Base-by-base conservation (phyloP, 2,797 vertebrate genomes). In the Octomys mimax region DNA sequence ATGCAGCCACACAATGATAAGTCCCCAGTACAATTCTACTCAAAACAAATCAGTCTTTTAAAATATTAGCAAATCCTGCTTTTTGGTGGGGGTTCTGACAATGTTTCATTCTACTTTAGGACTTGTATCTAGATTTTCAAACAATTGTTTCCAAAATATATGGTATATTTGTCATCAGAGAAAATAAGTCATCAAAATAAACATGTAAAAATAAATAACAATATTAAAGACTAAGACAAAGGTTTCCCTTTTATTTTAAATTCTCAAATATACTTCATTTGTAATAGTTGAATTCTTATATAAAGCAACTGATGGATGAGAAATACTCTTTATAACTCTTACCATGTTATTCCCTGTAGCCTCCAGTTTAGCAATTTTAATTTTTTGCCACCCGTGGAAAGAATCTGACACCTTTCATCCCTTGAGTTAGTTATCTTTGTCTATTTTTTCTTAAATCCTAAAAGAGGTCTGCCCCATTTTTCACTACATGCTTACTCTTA, bases 401-500 rank as follows among this genome's bases (percentile, higher is more conserved):
- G 62, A 9, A 31, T 93, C 90, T 85, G 71, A 90, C 31, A 64
- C 14, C 49, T 14, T 39, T 93, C 93, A 93, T 80, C 82, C 13
- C 18, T 70, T 49, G 62, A 91, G 66, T 77, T 80, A 59, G 49
- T 52, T 82, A 84, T 75, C 54, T 86, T 81, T 85, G 61, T 88
- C 77, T 89, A 7, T 49, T 82, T 12, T 61, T 75, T 66, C 46
- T 89, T 66, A 86, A 92, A 39, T 91, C 39, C 71, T 81, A 7
- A 66, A 88, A 95, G 75, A 89, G 4, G 33, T 52, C 31, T 78
- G 21, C n/a, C 66, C 62, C 4, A 57, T 42, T 91, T 97, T 66
- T 95, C 36, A 52, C 64, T 90, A 70, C 87, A 91, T 92, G 28
- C 59, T 92, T 61, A 77, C 57, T 77, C 89, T 95, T 61, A 79